Evolutionary conservation across 2,113 vertebrate species (phyloP), one percentile per base, ranked within the genome.

Genomic region (Psophia crepitans): DNA sequence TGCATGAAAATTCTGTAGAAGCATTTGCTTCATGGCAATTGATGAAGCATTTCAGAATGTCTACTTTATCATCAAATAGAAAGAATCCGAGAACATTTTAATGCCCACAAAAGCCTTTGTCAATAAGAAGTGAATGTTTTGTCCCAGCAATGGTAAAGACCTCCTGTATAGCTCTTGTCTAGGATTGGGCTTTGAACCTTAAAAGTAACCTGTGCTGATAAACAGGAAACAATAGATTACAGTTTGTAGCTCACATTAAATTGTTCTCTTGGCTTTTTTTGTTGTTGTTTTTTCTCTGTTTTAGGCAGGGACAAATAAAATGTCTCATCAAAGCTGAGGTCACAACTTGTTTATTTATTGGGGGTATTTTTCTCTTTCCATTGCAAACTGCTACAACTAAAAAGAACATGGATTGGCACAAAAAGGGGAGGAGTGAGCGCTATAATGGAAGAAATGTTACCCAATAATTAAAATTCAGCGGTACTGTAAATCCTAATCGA

Each of bases 391-490:
- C 82, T 89, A 71, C 53, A 33, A 69, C 68, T 76, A 33, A 96
- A 87, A 91, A 88, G 89, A 97, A 69, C 82, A 74, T 33, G 79
- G 66, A 37, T 69, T 97, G 95, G 89, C 92, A 94, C 37, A 9
- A 76, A 81, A 89, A 89, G 22, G 54, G 83, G 90, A 96, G 70
- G 77, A 96, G 75, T 90, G 56, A 90, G 53, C 2, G 6, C 64
- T 90, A 95, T 96, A 97, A 95, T 97, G 91, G 92, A 89, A 94
- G 91, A 98, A 96, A 97, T 96, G 90, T 94, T 96, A 97, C 87
- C 93, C 92, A 97, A 97, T 96, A 96, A 97, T 97, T 97, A 97
- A 97, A 97, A 97, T 97, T 96, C 96, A 97, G 93, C 95, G 93
- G 94, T 94, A 97, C 96, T 97, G 95, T 97, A 98, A 95, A 94